These are phyloP conservation scores for Equus przewalskii DNA, from an alignment of 2,113 vertebrate genomes.

Conservation along the genomic window DNA sequence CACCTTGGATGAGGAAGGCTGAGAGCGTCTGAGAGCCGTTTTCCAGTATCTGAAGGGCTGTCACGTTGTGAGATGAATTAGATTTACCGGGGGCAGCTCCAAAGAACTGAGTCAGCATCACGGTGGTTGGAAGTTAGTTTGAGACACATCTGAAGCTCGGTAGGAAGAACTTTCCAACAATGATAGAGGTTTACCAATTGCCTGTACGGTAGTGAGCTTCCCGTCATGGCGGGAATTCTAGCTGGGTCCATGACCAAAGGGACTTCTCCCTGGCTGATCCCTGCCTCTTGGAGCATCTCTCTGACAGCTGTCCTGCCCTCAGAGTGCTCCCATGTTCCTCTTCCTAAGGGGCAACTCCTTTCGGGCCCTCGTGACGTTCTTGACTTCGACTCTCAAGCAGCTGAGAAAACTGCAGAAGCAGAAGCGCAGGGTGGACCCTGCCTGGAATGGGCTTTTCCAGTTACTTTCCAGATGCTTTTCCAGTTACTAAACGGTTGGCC, in stretches of 20 bases:
- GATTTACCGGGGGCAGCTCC: not conserved
- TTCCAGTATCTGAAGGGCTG: conserved; percentile 11
- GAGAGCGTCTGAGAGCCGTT: not conserved
- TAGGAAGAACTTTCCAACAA: conserved; percentile 16
- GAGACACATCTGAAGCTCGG: not conserved
- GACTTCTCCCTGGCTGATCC: accelerated
- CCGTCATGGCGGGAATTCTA: too few relatives aligned
- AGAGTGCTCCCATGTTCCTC: accelerated
- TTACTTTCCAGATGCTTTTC: not conserved
- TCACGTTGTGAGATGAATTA: not conserved
- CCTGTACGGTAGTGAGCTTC: not conserved
- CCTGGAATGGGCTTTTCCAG: not conserved
- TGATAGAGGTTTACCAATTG: not conserved
- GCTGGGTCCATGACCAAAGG: not conserved
- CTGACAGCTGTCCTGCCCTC: accelerated
- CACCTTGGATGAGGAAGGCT: not conserved
- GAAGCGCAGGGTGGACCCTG: not conserved
- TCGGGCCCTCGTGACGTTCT: not conserved
- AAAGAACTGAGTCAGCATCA: not conserved
- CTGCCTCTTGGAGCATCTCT: too few relatives aligned
- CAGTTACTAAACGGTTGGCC: not conserved
- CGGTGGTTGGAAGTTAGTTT: not conserved
- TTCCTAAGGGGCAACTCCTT: not conserved
- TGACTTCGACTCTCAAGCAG: not conserved
- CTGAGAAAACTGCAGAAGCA: not conserved